Percentiles rank a stretch among this genome's conserved stretches.
These are phyloP conservation scores for Caloenas nicobarica DNA, from an alignment of 2,113 vertebrate genomes.

Conservation along the genomic window DNA sequence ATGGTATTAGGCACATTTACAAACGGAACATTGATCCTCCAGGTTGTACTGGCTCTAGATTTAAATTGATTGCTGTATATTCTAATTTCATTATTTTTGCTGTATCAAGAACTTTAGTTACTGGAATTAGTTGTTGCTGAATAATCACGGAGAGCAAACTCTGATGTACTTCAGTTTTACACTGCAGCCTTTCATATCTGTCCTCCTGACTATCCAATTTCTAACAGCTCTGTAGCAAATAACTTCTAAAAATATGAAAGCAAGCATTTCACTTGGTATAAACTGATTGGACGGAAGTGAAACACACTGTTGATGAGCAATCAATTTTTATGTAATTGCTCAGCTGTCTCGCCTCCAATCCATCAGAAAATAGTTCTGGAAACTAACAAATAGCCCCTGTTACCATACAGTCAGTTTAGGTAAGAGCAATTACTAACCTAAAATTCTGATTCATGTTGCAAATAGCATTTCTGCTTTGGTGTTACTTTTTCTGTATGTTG, in stretches of 20 bases:
- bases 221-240: background rate
- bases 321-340: background rate
- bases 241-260: background rate
- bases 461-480: background rate
- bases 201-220: background rate
- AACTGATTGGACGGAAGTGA: background rate
- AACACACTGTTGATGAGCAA: background rate
- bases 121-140: background rate
- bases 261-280: background rate
- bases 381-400: background rate
- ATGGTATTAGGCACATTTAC: accelerated
- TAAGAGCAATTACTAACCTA: background rate
- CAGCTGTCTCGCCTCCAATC: background rate
- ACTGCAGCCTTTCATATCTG: background rate
- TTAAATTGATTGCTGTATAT: background rate
- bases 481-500: background rate
- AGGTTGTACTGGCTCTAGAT: background rate
- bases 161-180: background rate
- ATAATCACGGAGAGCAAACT: background rate
- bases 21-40: background rate
- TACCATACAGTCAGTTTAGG: background rate
- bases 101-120: background rate
- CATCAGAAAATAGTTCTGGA: background rate
- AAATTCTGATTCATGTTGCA: background rate
- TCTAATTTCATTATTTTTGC: background rate